Conservation (phyloP, 2,113 vertebrate species). For the Epinephelus fuscoguttatus region DNA sequence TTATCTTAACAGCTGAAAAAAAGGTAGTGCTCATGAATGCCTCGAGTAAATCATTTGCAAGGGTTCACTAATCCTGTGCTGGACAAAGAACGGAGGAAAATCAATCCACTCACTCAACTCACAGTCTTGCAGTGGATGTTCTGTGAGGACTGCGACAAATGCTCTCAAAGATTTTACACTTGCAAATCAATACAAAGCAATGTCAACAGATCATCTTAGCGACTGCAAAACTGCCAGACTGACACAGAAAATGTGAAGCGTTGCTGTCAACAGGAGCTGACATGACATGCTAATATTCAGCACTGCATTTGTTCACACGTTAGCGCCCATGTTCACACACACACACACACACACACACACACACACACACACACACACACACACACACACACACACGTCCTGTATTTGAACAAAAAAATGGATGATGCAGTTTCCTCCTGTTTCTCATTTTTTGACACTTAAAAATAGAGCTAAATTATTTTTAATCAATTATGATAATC, state of each 20-base stretch:
- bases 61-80: not conserved
- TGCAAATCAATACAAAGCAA: conserved; percentile 43
- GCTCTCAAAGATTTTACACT: conserved; percentile 40
- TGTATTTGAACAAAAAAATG: not conserved
- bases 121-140: conserved; percentile 3
- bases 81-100: conserved; percentile 25
- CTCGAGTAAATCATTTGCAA: conserved; percentile 22
- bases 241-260: conserved; percentile 3
- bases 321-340: not conserved
- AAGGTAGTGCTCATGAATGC: conserved; percentile 5
- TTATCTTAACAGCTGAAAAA: not conserved
- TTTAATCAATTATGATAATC: not conserved
- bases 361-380: not conserved
- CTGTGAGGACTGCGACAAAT: conserved; percentile 6
- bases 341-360: not conserved
- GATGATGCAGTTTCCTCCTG: not conserved
- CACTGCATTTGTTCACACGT: not conserved
- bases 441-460: not conserved
- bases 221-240: conserved; percentile 12
- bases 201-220: not conserved
- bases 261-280: not conserved
- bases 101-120: conserved; percentile 3
- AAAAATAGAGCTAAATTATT: not conserved
- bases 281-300: conserved; percentile 17
- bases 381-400: not conserved